Base-by-base conservation (phyloP, 2,797 vertebrate species). In the Apogon hyalosoma region DNA sequence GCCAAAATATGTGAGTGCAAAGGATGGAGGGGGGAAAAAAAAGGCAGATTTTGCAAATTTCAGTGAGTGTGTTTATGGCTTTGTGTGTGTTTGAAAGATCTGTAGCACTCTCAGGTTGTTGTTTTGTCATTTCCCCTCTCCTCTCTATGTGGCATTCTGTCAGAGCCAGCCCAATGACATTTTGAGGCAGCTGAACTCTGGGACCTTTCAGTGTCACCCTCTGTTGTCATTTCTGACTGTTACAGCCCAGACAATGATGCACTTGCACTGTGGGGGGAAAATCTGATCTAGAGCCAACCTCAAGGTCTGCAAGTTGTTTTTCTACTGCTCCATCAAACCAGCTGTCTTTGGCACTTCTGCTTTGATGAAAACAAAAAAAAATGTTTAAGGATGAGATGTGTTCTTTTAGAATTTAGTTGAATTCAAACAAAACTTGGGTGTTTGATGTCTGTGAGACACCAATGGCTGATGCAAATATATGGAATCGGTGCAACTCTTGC, bases 221-320 rank as follows among this genome's bases (percentile, higher is more conserved):
- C 71, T 85, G 85, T 89, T 92, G 91, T 89, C 90, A 88, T 85
- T 83, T 85, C 76, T 84, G 85, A 90, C 91, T 89, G 84, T 77
- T 82, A 81, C 85, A 81, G 80, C 82, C 75, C 75, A 80, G 86
- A 85, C 86, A 84, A 83, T 87, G 80, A 89, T 88, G 79, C 81
- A 86, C 82, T 84, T 63, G 7, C 80, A 76, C 78, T 55, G 77
- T 80, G 53, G 54, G 69, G 75, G 77, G 52, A 38, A 42, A 76
- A 69, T 19, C 18, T 80, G 79, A 88, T 82, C 80, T 77, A 81
- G 66, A 72, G 81, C 69, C 72, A 82, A 84, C 77, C 84, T 86
- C 86, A 73, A 88, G 85, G 81, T 89, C 80, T 77, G 65, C 60
- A 82, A 79, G 63, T 77, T 85, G 69, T 77, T 87, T 80, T 86